Evolutionary conservation across 2,888 invertebrate genomes (phyloP), one percentile per base, ranked within the genome.

Genomic region (Drosophila imparisetae): DNA sequence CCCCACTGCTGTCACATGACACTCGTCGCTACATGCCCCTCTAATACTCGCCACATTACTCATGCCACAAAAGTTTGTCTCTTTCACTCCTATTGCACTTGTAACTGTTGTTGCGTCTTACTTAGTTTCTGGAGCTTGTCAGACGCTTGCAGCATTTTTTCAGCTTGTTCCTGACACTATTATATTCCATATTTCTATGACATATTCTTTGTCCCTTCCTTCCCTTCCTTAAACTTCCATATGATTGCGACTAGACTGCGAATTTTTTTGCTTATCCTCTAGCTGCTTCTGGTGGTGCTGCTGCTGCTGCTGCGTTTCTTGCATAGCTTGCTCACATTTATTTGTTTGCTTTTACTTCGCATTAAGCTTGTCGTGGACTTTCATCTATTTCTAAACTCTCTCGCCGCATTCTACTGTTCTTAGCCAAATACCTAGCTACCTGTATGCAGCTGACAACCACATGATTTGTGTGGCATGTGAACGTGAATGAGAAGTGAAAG

Each of bases 91-190:
- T 21, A 48, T 80, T 45, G 61, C 62, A n/a, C 24, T 15, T 45
- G n/a, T 29, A n/a, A 29, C 32, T 27, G 55, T 38, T 55, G 60
- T 65, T 69, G 40, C 62, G 49, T 29, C 66, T 66, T 67, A 48
- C 57, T 68, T 59, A 53, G 72, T 66, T 72, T 63, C 58, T 53
- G 63, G 53, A 45, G 72, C 83, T 83, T 87, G 86, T 87, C 86
- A 84, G 81, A 75, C 62, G 77, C 79, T 75, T 40, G 63, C 72
- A 78, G 83, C 66, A 55, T 27, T 62, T 40, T 75, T 71, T 72
- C 69, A 86, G 83, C 81, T 86, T 86, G 86, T 86, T 83, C 72
- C 81, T 88, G 86, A 81, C 88, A 78, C 81, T 78, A 86, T 83
- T 81, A 80, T 80, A 88, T 88, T 88, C 86, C 85, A 85, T 86